Evolutionary conservation across 2,797 vertebrate genomes (phyloP).

Genomic region (Spheniscus humboldti): DNA sequence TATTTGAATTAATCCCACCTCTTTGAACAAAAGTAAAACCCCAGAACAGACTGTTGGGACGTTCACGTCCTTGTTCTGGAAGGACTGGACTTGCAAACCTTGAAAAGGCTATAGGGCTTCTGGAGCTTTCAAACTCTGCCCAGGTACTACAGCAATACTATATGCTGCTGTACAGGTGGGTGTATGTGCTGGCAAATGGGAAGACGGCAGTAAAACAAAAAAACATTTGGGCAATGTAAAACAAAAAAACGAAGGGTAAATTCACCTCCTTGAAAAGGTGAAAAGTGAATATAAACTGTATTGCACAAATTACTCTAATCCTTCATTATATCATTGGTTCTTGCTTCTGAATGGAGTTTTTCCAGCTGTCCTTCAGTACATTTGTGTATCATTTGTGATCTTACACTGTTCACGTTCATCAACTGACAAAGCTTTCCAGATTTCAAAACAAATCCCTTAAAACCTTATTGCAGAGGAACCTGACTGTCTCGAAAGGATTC

Average conservation of each 20-base stretch:
- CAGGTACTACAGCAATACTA: background rate
- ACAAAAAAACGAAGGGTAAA: background rate
- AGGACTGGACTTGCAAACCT: background rate
- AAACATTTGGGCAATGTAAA: background rate
- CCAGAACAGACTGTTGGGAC: background rate
- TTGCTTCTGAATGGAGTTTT: background rate
- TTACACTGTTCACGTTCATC: background rate
- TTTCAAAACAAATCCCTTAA: background rate
- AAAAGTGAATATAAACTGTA: background rate
- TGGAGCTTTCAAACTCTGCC: background rate
- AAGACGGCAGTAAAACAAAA: background rate
- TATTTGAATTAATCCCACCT: background rate
- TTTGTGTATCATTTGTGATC: background rate
- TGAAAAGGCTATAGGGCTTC: background rate
- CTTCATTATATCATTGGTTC: background rate
- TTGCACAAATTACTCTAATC: background rate
- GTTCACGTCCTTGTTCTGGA: background rate
- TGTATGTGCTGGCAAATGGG: background rate
- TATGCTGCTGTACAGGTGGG: background rate
- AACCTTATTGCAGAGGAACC: background rate
- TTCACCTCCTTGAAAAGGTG: background rate
- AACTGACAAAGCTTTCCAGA: background rate
- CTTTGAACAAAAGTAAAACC: background rate
- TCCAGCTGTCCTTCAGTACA: background rate
- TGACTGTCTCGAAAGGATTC: background rate